phyloP scores from a whole-genome alignment of 2,797 vertebrate genomes.

The Microctenopoma stevenorrisi region DNA sequence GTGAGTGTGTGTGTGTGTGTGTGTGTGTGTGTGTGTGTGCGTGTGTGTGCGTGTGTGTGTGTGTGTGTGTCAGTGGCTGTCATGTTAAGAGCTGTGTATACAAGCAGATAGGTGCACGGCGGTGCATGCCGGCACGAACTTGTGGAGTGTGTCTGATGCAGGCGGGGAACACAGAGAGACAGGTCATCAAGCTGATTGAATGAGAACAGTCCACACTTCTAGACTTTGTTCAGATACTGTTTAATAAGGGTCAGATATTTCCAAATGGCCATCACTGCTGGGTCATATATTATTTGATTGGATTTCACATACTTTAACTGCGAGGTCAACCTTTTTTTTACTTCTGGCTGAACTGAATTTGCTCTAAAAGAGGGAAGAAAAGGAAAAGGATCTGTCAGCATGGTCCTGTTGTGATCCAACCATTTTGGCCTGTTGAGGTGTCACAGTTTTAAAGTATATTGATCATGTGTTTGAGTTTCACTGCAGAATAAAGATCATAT shows the following conservation, averaged over 20 bases:
- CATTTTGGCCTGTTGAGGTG: conserved; percentile 2
- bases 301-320: conserved; percentile 52
- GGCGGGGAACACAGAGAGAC: conserved; percentile 17
- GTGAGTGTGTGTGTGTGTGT: conserved; percentile 35
- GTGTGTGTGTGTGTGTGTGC: conserved; percentile 35
- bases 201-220: conserved; percentile 31
- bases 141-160: conserved; percentile 26
- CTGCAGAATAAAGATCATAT: conserved; percentile 18
- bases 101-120: conserved; percentile 18
- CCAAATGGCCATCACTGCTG: conserved; percentile 59
- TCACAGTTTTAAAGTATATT: not conserved
- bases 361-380: conserved; percentile 18
- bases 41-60: conserved; percentile 36
- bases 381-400: conserved; percentile 2
- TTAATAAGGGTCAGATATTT: conserved; percentile 70
- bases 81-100: conserved; percentile 35
- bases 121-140: conserved; percentile 36
- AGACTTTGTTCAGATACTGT: conserved; percentile 50
- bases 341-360: conserved; percentile 42
- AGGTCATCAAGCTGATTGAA: conserved; percentile 44
- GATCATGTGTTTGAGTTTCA: conserved; percentile 6
- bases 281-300: conserved; percentile 54
- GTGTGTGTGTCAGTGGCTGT: conserved; percentile 38
- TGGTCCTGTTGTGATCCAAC: conserved; percentile 17
- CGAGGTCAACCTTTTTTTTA: conserved; percentile 54